Conservation (phyloP, 2,797 vertebrate genomes). For the Aythya fuligula region DNA sequence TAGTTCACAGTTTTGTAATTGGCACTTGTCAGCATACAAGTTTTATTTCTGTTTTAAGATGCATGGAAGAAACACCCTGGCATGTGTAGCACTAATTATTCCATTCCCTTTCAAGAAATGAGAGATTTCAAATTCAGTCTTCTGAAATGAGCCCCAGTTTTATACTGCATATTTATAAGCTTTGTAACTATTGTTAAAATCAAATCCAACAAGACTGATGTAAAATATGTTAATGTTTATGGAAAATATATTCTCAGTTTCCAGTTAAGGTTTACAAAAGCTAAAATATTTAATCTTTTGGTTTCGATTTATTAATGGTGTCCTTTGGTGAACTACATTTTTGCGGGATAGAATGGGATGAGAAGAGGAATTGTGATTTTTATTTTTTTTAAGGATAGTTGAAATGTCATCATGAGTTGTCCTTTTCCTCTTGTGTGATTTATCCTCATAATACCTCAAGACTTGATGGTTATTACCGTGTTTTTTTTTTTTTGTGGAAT, state of each 20-base stretch:
- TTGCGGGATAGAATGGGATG: neutral
- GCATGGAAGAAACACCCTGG: conserved; percentile 42
- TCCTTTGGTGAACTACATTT: neutral
- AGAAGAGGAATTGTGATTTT: neutral
- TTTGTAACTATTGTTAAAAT: conserved; percentile 56
- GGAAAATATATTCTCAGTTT: conserved; percentile 22
- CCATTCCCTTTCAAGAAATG: conserved; percentile 37
- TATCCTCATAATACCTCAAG: neutral
- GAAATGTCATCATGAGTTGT: neutral
- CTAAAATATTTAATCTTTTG: neutral
- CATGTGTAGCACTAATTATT: conserved; percentile 63
- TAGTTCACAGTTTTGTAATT: conserved; percentile 56
- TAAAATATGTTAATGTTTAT: conserved; percentile 46
- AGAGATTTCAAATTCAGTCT: conserved; percentile 46
- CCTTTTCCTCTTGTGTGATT: neutral
- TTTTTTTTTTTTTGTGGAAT: neutral
- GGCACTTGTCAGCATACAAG: conserved; percentile 43
- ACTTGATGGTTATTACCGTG: neutral
- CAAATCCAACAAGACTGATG: neutral
- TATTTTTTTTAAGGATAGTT: neutral
- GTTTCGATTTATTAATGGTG: conserved; percentile 7
- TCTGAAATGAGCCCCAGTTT: conserved; percentile 48
- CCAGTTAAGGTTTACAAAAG: neutral
- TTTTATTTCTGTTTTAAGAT: conserved; percentile 67
- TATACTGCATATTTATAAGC: conserved; percentile 62